Evolutionary conservation across 1,140 invertebrate species (phyloP), one percentile per base, ranked within the genome.

Genomic region (Meloidogyne floridensis): DNA sequence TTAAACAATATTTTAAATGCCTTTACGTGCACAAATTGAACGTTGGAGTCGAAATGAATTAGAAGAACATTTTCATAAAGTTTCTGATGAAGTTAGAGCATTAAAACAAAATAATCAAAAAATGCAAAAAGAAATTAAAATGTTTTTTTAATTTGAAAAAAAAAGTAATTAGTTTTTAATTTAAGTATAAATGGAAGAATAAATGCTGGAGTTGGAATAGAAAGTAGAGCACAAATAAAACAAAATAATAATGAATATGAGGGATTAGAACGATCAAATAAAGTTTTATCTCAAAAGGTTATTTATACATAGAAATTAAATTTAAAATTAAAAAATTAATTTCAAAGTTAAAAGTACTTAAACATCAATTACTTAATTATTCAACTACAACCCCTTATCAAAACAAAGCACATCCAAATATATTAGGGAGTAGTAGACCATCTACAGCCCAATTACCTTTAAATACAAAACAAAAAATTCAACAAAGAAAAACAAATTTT

Each of bases 41-140:
- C 80, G 75, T 47, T 83, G 82, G 82, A 85, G 42, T 69, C 51
- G 82, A 42, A 15, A 18, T 18, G 82, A 83, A 69, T 69, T 83
- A 13, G 82, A 83, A 76, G 82, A 83, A 18, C 82, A 47, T 13
- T 83, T 83, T 74, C 82, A 83, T 75, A 59, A 84, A n/a, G 54
- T 81, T 43, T 75, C 83, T 5, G 77, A 53, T 15, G 32, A 80
- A 18, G 47, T 84, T 59, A 69, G 13, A 47, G 18, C 51, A 32
- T 51, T 83, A 20, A 80, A 59, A 42, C 82, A 83, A 43, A 82
- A 75, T 5, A 83, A 83, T 43, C 71, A 74, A 47, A 47, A 43
- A 56, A 43, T 83, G 32, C 81, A 83, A 43, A 86, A 84, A 32
- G 84, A 85, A 53, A 43, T 80, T 11, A 80, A 80, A 80, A 80